Evolutionary conservation across 1,140 invertebrate species (phyloP).

Genomic region (Notospermus geniculatus): DNA sequence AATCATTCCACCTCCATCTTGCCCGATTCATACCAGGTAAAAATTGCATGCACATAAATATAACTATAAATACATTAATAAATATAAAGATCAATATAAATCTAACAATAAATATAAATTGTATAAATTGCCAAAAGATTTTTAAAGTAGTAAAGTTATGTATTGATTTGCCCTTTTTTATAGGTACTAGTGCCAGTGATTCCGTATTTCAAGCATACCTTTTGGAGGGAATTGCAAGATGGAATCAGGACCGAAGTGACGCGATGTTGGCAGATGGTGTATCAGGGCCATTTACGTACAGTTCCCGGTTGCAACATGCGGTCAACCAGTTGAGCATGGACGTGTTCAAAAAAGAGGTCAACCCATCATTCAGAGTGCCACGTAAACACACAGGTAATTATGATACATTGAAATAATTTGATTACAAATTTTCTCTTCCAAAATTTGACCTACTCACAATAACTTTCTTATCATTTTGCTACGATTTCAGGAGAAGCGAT

Average conservation of each 20-base stretch:
- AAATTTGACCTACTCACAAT: no score
- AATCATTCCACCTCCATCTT: slow-evolving; percentile 18
- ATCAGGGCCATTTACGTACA: background rate
- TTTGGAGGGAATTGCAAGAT: slow-evolving; percentile 13
- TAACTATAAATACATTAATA: no score
- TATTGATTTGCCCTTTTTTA: background rate
- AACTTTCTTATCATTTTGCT: background rate
- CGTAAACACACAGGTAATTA: background rate
- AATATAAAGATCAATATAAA: no score
- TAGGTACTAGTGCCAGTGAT: slow-evolving; percentile 6
- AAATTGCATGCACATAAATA: no score
- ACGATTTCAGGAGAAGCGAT: slow-evolving; percentile 3
- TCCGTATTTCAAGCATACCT: slow-evolving; percentile 7
- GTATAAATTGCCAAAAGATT: no score
- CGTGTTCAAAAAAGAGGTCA: background rate
- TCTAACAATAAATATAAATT: no score
- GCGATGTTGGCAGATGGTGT: background rate
- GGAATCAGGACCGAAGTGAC: slow-evolving; percentile 4
- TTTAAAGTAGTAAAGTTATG: no score
- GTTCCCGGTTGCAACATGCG: background rate
- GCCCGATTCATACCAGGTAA: slow-evolving; percentile 16
- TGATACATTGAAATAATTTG: no score
- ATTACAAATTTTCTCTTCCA: no score
- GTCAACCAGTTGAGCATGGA: background rate
- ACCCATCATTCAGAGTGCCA: background rate